Evolutionary conservation across 2,113 vertebrate species (phyloP).

Genomic region (Stictonetta naevosa): DNA sequence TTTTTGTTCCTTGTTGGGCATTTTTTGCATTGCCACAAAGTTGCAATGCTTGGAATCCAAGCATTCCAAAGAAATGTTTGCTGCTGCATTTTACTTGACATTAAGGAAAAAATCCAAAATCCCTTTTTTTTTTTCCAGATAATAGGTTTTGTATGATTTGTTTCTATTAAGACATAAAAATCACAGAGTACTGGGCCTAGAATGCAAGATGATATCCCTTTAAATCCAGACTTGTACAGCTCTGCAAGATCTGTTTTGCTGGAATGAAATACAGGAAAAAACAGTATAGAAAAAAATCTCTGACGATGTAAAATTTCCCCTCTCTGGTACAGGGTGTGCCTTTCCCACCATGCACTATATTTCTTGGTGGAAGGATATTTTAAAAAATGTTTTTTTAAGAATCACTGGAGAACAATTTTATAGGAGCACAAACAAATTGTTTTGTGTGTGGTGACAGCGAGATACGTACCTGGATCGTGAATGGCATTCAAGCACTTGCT

Average conservation of each 20-base stretch:
- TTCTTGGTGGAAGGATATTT: background rate
- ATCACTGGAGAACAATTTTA: background rate
- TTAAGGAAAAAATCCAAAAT: background rate
- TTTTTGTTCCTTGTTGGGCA: background rate
- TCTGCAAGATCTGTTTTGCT: background rate
- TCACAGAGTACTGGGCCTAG: background rate
- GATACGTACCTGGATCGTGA: background rate
- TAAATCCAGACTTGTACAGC: conserved; percentile 1
- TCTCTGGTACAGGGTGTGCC: background rate
- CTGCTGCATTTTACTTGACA: background rate
- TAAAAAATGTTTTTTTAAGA: background rate
- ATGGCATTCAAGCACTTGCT: conserved; percentile 30
- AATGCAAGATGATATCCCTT: background rate
- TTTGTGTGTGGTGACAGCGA: background rate
- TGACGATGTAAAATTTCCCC: background rate
- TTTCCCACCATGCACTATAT: background rate
- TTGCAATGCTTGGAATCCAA: background rate
- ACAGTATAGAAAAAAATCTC: conserved; percentile 51
- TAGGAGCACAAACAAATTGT: background rate
- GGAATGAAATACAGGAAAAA: conserved; percentile 51
- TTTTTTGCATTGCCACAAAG: background rate
- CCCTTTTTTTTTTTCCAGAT: background rate
- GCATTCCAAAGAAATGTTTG: background rate
- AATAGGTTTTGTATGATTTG: background rate
- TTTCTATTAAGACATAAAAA: conserved; percentile 46